Conservation (phyloP, 2,797 vertebrate genomes). For the Eutrigla gurnardus region DNA sequence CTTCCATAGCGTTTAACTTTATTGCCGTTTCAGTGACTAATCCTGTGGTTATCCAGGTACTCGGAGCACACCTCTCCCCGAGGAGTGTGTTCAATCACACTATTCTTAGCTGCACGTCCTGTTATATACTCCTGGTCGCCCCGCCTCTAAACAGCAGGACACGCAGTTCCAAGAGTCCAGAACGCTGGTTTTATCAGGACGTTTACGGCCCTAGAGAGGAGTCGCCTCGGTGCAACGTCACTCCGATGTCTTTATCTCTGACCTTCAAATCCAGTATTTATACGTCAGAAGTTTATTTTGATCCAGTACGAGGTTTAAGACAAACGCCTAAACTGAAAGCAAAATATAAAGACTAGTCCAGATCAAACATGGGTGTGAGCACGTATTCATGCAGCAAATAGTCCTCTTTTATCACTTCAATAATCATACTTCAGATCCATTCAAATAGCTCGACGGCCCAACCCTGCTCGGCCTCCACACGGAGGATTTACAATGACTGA, state of each 20-base stretch:
- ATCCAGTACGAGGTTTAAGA: too few relatives aligned
- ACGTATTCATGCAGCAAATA: slow-evolving; percentile 5
- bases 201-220: slow-evolving; percentile 45
- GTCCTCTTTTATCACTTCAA: slow-evolving; percentile 10
- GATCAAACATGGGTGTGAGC: slow-evolving; percentile 17
- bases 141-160: slow-evolving; percentile 56
- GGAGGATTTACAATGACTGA: slow-evolving; percentile 7
- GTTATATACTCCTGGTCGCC: slow-evolving; percentile 77
- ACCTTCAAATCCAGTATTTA: neutral
- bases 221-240: neutral
- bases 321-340: neutral
- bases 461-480: neutral
- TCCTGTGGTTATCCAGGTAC: slow-evolving; percentile 15
- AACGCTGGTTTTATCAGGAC: slow-evolving; percentile 44
- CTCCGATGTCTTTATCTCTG: neutral
- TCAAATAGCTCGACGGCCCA: slow-evolving; percentile 16
- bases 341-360: neutral
- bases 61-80: slow-evolving; percentile 14
- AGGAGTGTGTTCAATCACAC: slow-evolving; percentile 24
- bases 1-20: neutral
- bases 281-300: neutral
- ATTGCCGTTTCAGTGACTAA: neutral
- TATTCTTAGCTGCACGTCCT: slow-evolving; percentile 76
- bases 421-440: neutral
- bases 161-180: slow-evolving; percentile 69